Base-by-base conservation (phyloP, 2,797 vertebrate genomes). In the Acrocephalus scirpaceus region DNA sequence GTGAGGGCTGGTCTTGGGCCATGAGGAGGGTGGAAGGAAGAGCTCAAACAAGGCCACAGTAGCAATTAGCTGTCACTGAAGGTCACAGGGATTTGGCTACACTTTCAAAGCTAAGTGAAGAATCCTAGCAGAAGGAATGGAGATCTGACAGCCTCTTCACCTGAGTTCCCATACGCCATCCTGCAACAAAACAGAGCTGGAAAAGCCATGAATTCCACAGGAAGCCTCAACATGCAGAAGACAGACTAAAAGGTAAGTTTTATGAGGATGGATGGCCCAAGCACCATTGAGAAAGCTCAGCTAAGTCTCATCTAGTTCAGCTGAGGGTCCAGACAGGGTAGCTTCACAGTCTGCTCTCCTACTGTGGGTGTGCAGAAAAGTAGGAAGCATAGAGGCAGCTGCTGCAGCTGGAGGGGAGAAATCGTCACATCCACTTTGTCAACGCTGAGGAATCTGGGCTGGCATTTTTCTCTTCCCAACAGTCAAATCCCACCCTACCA, bases 401-500 rank as follows among this genome's bases (percentile, higher is more conserved):
- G 3, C 21, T 91, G 86, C 61, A 89, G 91, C 95, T 95, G 54
- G 69, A 96, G 81, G 94, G 88, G 8, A 96, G 65, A 90, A 95
- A 91, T 90, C 14, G 0, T 95, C 95, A 93, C 83, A 93, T 89
- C 57, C 66, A 87, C 90, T 96, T 87, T 74, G 76, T 94, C 90
- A 95, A 17, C 0, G 0, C 83, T 22, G 0, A 93, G 90, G 88
- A 95, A 96, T 95, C 77, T n/a, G 47, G 78, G 84, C 75, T 94
- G 95, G 95, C 86, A 21, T 85, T 88, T 93, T 91, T 93, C 83
- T 90, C 90, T 94, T 95, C 90, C 86, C 86, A 76, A 84, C 72
- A 92, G 92, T 95, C 26, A 2, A 96, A 94, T 96, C 83, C 94
- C 94, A 96, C 93, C 90, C 92, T 82, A 92, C 93, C 93, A 95